Conservation (phyloP, 1,140 invertebrate species). For the Panulirus ornatus region DNA sequence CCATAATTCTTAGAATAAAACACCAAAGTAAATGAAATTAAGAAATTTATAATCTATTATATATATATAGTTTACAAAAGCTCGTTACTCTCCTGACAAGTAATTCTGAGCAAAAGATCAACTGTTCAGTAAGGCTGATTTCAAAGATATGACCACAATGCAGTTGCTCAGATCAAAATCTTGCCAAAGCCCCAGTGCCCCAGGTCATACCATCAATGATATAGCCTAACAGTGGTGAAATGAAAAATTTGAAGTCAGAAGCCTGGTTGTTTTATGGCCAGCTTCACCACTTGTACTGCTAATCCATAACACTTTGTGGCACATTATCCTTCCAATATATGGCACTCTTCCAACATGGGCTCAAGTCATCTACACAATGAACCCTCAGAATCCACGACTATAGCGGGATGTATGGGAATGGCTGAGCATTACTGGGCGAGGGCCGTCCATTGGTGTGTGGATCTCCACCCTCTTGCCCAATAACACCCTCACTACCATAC, state of each 20-base stretch:
- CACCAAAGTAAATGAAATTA: neutral
- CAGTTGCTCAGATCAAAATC: neutral
- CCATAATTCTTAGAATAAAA: neutral
- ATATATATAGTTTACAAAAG: conserved; percentile 42
- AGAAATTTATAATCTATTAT: neutral
- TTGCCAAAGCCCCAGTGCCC: neutral
- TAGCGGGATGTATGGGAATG: conserved; percentile 59
- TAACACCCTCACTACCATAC: conserved; percentile 70
- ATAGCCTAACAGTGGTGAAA: neutral
- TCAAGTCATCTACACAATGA: conserved; percentile 70
- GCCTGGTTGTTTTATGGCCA: neutral
- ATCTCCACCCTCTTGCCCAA: conserved; percentile 51
- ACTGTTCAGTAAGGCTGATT: conserved; percentile 26
- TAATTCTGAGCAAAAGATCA: conserved; percentile 50
- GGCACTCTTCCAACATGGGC: conserved; percentile 71
- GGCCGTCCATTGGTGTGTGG: conserved; percentile 69
- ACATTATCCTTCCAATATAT: conserved; percentile 37
- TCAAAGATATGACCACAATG: conserved; percentile 19
- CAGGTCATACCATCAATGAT: neutral
- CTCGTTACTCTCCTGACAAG: conserved; percentile 50
- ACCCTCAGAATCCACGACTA: conserved; percentile 66
- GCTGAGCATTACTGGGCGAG: conserved; percentile 64
- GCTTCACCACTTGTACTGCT: neutral
- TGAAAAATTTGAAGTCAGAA: neutral
- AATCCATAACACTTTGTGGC: conserved; percentile 21